Base-by-base conservation (phyloP, 2,888 invertebrate species). In the Phrixothrix hirtus region DNA sequence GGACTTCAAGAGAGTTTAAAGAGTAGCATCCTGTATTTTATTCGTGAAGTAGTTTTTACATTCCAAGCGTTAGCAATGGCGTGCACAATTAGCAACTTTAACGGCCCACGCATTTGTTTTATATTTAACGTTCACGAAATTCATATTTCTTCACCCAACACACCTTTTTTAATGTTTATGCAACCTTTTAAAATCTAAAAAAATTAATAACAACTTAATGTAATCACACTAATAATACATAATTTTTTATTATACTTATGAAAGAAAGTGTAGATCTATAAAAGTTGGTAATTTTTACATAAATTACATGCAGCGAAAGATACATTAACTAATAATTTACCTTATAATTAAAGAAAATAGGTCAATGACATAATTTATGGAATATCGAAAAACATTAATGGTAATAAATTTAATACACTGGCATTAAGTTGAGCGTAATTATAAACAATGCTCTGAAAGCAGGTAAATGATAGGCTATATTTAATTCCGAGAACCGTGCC, bases 21-120 rank as follows among this genome's bases (percentile, higher is more conserved):
- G 44, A 32, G 39, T 54, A 52, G 46, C 58, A 54, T 60, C 56
- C 57, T 59, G 59, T 64, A 47, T 60, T 57, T 52, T 49, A 56
- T 47, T 52, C 48, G 15, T 37, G 29, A 45, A 54, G 43, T 39
- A 54, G 35, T 47, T 30, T 31, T 47, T 45, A 58, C 60, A 62
- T 63, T 61, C 58, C 58, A 53, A 41, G 52, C 55, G 59, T 58
- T 55, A 57, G 55, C 57, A 57, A 59, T 59, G 58, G 55, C 60
- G 58, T 58, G 62, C 61, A 61, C 60, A 65, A 65, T 64, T 63
- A 65, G 63, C 61, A 55, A 59, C 59, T 58, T 60, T 55, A 59
- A 57, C 59, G 60, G 60, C 61, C 59, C 57, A 41, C 55, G 57
- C 46, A 57, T 46, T 51, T 58, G 58, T 60, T 61, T 63, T 38